Percentiles rank a stretch among this genome's conserved stretches.
Evolutionary conservation across 23 tunicate genomes (phyloP).

Genomic region (Ciona savignyi): DNA sequence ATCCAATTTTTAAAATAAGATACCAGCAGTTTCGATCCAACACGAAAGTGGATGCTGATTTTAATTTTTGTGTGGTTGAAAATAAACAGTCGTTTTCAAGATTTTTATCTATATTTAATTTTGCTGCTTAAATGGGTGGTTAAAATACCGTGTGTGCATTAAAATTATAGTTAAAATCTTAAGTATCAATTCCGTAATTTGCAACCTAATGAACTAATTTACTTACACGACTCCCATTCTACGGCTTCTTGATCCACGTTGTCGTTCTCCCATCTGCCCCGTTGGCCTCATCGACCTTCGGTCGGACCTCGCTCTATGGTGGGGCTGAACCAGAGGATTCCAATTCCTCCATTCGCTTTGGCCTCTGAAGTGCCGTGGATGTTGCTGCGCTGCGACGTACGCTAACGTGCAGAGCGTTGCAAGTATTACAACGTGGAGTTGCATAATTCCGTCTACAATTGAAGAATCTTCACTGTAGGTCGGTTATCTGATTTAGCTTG

Average conservation of each 20-base stretch:
- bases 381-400: neutral
- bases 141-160: too few species aligned
- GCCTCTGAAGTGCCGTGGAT: neutral
- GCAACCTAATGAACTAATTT: neutral
- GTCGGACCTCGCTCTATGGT: neutral
- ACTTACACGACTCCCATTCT: conserved; percentile 18
- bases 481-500: neutral
- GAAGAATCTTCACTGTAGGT: conserved; percentile 16
- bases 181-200: neutral
- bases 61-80: too few species aligned
- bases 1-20: too few species aligned
- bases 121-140: too few species aligned
- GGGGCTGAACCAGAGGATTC: neutral
- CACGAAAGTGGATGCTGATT: too few species aligned
- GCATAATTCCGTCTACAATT: conserved; percentile 7
- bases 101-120: too few species aligned
- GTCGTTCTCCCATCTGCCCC: neutral
- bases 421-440: neutral
- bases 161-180: neutral
- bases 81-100: too few species aligned
- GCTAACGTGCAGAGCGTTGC: neutral
- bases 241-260: conserved; percentile 1
- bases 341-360: neutral
- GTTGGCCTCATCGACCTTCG: too few species aligned
- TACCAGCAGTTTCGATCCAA: too few species aligned